Evolutionary conservation across 2,113 vertebrate genomes (phyloP).

Genomic region (Alethe castanea): DNA sequence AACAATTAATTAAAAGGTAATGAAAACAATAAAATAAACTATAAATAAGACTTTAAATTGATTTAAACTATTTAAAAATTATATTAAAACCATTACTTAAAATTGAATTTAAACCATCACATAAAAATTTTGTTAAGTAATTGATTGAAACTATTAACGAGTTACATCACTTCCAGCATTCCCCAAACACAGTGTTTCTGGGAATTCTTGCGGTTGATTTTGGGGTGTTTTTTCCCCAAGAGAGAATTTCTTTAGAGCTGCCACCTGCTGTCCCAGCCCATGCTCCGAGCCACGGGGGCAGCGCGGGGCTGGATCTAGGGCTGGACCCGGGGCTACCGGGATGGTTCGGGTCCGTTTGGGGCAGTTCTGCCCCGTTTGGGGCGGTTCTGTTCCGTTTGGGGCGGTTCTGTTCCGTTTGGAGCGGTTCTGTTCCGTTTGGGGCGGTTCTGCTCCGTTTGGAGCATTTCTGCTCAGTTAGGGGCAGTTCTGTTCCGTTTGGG

Average conservation of each 20-base stretch:
- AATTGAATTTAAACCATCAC: background rate
- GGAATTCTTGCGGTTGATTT: rapidly evolving
- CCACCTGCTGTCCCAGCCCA: background rate
- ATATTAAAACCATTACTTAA: background rate
- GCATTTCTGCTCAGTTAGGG: no score
- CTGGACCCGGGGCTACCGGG: no score
- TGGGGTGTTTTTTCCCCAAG: background rate
- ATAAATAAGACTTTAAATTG: background rate
- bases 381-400: no score
- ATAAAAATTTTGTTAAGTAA: background rate
- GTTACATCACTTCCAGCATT: rapidly evolving
- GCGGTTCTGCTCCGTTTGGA: no score
- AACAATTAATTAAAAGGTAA: background rate
- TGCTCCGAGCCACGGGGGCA: background rate
- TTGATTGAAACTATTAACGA: no score
- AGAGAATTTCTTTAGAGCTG: no score
- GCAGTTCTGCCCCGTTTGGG: no score
- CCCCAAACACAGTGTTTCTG: background rate
- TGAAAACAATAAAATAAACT: background rate
- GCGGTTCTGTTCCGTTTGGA: no score
- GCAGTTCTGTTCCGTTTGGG: no score
- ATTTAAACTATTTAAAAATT: background rate
- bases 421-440: no score
- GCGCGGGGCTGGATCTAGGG: background rate
- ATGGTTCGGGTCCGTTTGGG: no score